Conservation (phyloP, 2,888 invertebrate species). For the Brachyopa scutellaris region DNA sequence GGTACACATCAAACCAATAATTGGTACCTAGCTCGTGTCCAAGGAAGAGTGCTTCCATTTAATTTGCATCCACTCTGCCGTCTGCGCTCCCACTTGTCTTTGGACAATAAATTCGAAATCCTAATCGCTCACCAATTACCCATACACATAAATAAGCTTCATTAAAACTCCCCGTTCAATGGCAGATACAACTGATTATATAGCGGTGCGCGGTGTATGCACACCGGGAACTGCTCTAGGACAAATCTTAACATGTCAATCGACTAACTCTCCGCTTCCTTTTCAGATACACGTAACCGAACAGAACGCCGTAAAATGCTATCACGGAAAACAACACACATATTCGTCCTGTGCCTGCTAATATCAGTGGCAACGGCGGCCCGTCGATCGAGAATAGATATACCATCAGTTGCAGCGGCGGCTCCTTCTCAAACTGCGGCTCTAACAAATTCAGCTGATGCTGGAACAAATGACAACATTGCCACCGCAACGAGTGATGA, state of each 20-base stretch:
- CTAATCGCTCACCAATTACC: slow-evolving; percentile 61
- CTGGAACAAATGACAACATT: slow-evolving; percentile 75
- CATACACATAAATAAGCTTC: slow-evolving; percentile 63
- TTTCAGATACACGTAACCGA: slow-evolving; percentile 49
- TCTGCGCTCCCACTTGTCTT: slow-evolving; percentile 1
- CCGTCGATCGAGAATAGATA: slow-evolving; percentile 79
- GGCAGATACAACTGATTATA: slow-evolving; percentile 50
- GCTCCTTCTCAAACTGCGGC: slow-evolving; percentile 44
- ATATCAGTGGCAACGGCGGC: slow-evolving; percentile 75
- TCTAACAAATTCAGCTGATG: slow-evolving; percentile 75
- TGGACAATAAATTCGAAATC: slow-evolving; percentile 46
- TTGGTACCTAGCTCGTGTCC: slow-evolving; percentile 17
- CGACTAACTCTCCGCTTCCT: slow-evolving; percentile 56
- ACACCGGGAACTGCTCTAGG: slow-evolving; percentile 55
- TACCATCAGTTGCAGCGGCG: slow-evolving; percentile 72
- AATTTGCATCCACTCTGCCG: slow-evolving; percentile 54
- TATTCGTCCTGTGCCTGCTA: slow-evolving; percentile 74
- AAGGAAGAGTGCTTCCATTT: slow-evolving; percentile 27
- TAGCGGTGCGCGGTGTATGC: slow-evolving; percentile 40
- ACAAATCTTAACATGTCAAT: slow-evolving; percentile 71
- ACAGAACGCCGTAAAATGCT: slow-evolving; percentile 67
- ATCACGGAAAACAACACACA: slow-evolving; percentile 72
- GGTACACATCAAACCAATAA: slow-evolving; percentile 42
- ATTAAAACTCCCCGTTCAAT: slow-evolving; percentile 52
- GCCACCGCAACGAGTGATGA: slow-evolving; percentile 76